Evolutionary conservation across 2,888 invertebrate species (phyloP).

Genomic region (Linhomoeus sp.): DNA sequence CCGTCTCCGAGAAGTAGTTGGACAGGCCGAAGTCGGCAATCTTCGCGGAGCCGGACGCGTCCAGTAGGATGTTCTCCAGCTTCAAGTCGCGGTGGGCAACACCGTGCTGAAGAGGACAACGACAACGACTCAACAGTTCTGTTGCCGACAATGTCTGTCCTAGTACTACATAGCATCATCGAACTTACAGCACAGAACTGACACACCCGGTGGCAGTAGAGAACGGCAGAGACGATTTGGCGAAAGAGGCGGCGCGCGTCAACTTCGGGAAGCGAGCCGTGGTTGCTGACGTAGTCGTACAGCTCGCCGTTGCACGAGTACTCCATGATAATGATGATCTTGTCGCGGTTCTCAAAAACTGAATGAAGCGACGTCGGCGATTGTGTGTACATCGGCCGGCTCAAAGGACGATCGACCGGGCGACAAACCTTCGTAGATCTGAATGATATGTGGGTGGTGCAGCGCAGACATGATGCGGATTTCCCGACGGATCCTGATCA

Average conservation of each 20-base stretch:
- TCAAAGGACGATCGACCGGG: no score
- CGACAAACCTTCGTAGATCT: conserved; percentile 92
- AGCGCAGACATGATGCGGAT: conserved; percentile 98
- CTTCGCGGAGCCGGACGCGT: conserved; percentile 34
- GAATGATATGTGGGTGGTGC: conserved; percentile 94
- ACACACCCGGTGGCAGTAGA: conserved; percentile 73
- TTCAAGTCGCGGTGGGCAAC: conserved; percentile 36
- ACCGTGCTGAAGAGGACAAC: conserved; percentile 18
- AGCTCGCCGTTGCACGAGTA: conserved; percentile 94
- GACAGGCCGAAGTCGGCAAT: conserved; percentile 97
- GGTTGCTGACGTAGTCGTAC: conserved; percentile 70
- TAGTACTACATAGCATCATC: neutral
- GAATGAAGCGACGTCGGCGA: conserved; percentile 32
- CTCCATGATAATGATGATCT: conserved; percentile 98
- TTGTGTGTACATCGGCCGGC: no score
- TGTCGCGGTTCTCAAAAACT: conserved; percentile 98
- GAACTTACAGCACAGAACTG: neutral
- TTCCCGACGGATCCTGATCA: conserved; percentile 80
- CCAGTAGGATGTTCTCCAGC: conserved; percentile 35
- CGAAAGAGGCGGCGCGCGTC: conserved; percentile 85
- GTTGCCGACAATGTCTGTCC: neutral
- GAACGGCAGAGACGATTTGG: conserved; percentile 84
- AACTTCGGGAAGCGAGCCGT: conserved; percentile 68
- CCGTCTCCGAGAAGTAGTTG: conserved; percentile 48
- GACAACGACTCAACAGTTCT: neutral